Evolutionary conservation across 2,888 invertebrate species (phyloP).

Genomic region (Sphecodes monilicornis): DNA sequence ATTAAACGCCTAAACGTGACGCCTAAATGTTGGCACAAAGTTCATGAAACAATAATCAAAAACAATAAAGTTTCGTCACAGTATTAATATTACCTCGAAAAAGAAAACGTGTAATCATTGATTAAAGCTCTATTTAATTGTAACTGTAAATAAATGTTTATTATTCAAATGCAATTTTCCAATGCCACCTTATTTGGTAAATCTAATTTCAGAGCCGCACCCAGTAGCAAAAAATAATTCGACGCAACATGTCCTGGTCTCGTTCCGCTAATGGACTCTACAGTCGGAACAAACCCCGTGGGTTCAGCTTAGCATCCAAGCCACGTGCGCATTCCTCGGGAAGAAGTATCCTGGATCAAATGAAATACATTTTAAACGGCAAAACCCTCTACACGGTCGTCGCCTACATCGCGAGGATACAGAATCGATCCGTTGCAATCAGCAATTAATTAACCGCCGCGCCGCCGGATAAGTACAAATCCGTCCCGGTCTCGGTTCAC

Average conservation of each 20-base stretch:
- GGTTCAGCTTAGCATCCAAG: background rate
- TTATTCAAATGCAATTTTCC: background rate
- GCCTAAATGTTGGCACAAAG: too few relatives aligned
- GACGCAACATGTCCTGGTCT: background rate
- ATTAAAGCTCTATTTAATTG: background rate
- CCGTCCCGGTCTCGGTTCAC: background rate
- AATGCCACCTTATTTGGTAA: background rate
- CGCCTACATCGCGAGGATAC: constrained; percentile 8
- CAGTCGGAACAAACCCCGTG: background rate
- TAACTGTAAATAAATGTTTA: background rate
- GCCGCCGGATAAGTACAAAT: constrained; percentile 37
- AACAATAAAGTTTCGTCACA: background rate
- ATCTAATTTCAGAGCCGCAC: background rate
- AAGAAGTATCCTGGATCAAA: background rate
- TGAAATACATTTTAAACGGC: constrained; percentile 9
- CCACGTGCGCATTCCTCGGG: background rate
- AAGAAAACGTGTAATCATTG: background rate
- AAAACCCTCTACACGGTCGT: constrained; percentile 14
- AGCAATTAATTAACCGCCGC: constrained; percentile 43
- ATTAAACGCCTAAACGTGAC: too few relatives aligned
- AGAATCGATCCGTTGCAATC: constrained; percentile 3
- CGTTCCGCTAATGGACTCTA: background rate
- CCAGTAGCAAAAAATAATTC: background rate
- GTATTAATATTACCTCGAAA: too few relatives aligned
- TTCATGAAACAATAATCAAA: too few relatives aligned